A percentile compares a stretch with the other conserved stretches of the same genome.
Evolutionary conservation across 2,797 vertebrate genomes (phyloP).

Genomic region (Takifugu rubripes): DNA sequence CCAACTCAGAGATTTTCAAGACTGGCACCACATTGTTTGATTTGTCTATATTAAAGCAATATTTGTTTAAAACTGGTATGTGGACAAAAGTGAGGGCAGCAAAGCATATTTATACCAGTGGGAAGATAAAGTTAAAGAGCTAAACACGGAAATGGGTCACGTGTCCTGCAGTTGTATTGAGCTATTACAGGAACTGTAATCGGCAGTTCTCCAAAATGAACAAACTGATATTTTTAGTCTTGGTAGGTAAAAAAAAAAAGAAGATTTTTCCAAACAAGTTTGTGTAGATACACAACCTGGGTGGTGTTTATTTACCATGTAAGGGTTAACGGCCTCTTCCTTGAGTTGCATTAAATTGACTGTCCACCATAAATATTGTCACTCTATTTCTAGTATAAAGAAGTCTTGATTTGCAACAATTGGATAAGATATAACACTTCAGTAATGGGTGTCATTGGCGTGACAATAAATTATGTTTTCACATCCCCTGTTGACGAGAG

Average conservation of each 20-base stretch:
- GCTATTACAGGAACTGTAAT: slow-evolving; percentile 10
- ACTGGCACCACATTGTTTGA: not conserved
- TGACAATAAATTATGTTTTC: not conserved
- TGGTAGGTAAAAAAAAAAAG: slow-evolving; percentile 7
- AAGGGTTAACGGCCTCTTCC: slow-evolving; percentile 3
- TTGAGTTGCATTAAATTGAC: slow-evolving; percentile 16
- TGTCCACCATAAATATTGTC: slow-evolving; percentile 31
- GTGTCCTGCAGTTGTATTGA: slow-evolving; percentile 12
- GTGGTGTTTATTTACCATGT: slow-evolving; percentile 32
- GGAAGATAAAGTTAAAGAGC: not conserved
- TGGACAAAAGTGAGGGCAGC: not conserved
- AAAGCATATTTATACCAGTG: not conserved
- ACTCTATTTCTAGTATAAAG: not conserved
- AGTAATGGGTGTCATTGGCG: too few relatives aligned
- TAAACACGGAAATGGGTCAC: slow-evolving; percentile 18
- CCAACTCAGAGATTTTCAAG: not conserved
- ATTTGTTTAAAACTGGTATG: not conserved
- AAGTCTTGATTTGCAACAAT: not conserved
- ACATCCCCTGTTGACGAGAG: not conserved
- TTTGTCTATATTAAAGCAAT: not conserved
- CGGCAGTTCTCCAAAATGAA: slow-evolving; percentile 16
- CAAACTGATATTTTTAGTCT: slow-evolving; percentile 16
- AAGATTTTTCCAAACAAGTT: slow-evolving; percentile 34
- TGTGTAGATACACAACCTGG: slow-evolving; percentile 38
- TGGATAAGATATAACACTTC: too few relatives aligned